These are phyloP conservation scores for Brachionichthys hirsutus DNA, from an alignment of 2,113 vertebrate genomes.

Conservation along the genomic window DNA sequence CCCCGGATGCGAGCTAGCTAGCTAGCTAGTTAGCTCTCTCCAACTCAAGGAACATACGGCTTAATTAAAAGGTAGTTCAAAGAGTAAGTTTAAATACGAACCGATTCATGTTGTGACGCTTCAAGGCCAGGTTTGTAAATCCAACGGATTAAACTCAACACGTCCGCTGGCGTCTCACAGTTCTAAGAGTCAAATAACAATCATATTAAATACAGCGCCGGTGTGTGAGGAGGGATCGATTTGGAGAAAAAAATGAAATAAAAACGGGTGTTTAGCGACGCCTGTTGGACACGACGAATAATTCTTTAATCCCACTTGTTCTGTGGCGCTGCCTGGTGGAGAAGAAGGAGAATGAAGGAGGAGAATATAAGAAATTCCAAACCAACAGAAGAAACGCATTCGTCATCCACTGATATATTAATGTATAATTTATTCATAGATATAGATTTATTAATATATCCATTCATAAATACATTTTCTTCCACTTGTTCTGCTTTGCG, in stretches of 20 bases:
- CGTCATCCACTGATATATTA: no score
- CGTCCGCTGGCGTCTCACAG: constrained; percentile 26
- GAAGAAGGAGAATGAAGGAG: no score
- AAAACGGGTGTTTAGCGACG: constrained; percentile 48
- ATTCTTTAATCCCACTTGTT: accelerated
- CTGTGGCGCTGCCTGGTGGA: constrained; percentile 19
- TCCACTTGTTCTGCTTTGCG: no score
- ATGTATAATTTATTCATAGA: no score
- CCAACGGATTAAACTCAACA: constrained; percentile 23
- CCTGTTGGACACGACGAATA: constrained; percentile 32
- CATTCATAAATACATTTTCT: no score
- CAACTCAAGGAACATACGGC: constrained; percentile 44
- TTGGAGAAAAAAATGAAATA: constrained; percentile 18
- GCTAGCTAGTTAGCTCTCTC: constrained; percentile 53
- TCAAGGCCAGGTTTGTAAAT: constrained; percentile 3
- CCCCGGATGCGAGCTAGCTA: constrained; percentile 35
- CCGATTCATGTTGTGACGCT: constrained; percentile 54
- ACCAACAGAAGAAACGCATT: no score
- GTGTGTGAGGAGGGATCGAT: constrained; percentile 64
- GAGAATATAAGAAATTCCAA: no score
- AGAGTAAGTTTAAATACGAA: constrained; percentile 35
- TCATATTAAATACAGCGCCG: constrained; percentile 70
- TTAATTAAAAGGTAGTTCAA: background rate
- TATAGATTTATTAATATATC: no score
- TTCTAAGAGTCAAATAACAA: constrained; percentile 76